Evolutionary conservation across 2,113 vertebrate genomes (phyloP).

Genomic region (Eurypyga helias): DNA sequence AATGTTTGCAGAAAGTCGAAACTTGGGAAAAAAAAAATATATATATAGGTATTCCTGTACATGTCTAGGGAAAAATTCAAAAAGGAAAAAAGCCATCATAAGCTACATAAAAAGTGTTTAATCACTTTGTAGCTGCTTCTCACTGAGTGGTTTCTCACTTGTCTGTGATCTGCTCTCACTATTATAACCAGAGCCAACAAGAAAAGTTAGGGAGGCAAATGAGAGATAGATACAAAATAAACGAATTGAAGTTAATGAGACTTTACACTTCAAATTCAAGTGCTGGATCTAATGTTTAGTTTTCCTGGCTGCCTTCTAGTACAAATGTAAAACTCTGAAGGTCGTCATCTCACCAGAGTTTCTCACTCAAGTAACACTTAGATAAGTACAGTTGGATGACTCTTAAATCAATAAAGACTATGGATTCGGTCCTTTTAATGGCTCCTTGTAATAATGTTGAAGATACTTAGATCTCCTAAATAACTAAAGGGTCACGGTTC

Average conservation of each 20-base stretch:
- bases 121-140: neutral
- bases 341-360: neutral
- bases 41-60: neutral
- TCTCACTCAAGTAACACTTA: neutral
- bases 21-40: neutral
- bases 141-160: neutral
- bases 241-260: neutral
- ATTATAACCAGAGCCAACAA: neutral
- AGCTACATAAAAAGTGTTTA: neutral
- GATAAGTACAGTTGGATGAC: neutral
- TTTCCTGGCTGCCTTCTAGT: neutral
- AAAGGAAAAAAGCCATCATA: neutral
- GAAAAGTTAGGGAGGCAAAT: neutral
- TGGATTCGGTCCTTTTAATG: neutral
- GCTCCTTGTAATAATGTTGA: slow-evolving; percentile 22
- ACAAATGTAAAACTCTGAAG: neutral
- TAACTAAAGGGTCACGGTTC: neutral
- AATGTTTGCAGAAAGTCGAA: neutral
- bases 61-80: neutral
- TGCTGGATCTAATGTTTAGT: neutral
- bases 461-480: slow-evolving; percentile 15
- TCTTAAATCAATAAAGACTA: slow-evolving; percentile 26
- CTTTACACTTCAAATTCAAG: neutral
- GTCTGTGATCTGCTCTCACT: neutral
- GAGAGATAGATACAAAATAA: neutral